phyloP scores from a whole-genome alignment of 2,888 invertebrate species.

The Hyposoter didymator region DNA sequence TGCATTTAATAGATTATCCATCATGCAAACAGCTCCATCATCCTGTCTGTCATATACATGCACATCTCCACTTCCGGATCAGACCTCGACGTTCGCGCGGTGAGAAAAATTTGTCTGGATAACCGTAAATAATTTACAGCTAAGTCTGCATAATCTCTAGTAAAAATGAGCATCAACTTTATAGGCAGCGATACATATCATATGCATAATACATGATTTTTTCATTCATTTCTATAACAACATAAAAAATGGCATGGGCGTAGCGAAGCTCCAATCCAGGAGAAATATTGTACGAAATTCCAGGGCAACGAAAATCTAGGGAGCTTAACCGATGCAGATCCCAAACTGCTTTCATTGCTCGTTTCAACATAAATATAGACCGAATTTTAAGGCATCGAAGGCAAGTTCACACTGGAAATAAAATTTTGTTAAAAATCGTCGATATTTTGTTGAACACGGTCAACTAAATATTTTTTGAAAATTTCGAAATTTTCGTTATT shows the following conservation, averaged over 20 bases:
- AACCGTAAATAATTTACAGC: slow-evolving; percentile 40
- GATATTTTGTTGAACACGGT: too few species aligned
- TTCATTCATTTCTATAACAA: not conserved
- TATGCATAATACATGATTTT: not conserved
- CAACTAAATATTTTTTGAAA: too few species aligned
- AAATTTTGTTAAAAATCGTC: too few species aligned
- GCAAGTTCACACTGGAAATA: too few species aligned
- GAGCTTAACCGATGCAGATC: too few species aligned
- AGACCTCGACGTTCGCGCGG: slow-evolving; percentile 19
- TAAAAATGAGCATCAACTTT: slow-evolving; percentile 31
- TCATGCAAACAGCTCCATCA: slow-evolving; percentile 40
- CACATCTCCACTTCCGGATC: slow-evolving; percentile 43
- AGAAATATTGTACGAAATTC: not conserved
- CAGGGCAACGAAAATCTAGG: too few species aligned
- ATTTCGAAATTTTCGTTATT: too few species aligned
- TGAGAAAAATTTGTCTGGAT: slow-evolving; percentile 52
- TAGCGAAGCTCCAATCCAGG: not conserved
- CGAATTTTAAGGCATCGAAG: too few species aligned
- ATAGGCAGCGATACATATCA: not conserved
- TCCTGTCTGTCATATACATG: not conserved
- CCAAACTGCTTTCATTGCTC: too few species aligned
- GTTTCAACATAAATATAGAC: too few species aligned
- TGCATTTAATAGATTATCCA: slow-evolving; percentile 16
- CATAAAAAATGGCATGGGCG: not conserved
- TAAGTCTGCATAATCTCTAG: not conserved